These are phyloP conservation scores for Mythimna lalbum DNA, from an alignment of 2,888 invertebrate genomes.

Conservation along the genomic window DNA sequence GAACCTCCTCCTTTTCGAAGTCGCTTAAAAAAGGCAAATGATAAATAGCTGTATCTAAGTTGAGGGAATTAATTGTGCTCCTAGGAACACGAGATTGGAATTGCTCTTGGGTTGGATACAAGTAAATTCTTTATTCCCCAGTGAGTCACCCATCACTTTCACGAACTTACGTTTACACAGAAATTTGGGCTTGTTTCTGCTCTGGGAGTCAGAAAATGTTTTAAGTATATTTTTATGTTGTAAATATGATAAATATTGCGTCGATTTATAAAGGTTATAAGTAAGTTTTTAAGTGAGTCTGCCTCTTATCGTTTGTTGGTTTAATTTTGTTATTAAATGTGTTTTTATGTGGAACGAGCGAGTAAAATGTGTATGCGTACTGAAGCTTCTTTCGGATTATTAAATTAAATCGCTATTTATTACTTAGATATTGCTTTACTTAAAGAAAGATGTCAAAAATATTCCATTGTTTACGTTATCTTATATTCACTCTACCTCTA, in stretches of 20 bases:
- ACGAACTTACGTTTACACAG: conserved; percentile 43
- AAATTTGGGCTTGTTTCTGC: conserved; percentile 45
- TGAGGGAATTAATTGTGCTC: conserved; percentile 70
- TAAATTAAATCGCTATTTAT: background rate
- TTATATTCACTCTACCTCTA: background rate
- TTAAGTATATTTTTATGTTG: conserved; percentile 49
- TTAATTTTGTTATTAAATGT: conserved; percentile 17
- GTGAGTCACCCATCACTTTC: conserved; percentile 60
- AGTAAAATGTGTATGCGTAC: background rate
- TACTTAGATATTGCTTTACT: background rate
- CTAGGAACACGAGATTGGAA: conserved; percentile 64
- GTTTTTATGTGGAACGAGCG: conserved; percentile 22
- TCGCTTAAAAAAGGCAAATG: conserved; percentile 68
- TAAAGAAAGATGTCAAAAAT: background rate
- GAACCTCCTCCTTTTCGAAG: too few relatives aligned
- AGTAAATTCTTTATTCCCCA: conserved; percentile 63
- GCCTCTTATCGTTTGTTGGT: conserved; percentile 11
- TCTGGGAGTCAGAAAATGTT: conserved; percentile 34
- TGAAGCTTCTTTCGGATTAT: background rate
- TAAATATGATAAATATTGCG: conserved; percentile 37
- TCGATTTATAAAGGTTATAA: conserved; percentile 19
- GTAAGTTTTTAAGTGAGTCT: conserved; percentile 26
- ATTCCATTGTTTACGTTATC: background rate
- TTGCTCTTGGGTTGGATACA: conserved; percentile 60
- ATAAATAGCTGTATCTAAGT: conserved; percentile 70